Conservation (phyloP, 2,113 vertebrate species). For the Ondatra zibethicus region DNA sequence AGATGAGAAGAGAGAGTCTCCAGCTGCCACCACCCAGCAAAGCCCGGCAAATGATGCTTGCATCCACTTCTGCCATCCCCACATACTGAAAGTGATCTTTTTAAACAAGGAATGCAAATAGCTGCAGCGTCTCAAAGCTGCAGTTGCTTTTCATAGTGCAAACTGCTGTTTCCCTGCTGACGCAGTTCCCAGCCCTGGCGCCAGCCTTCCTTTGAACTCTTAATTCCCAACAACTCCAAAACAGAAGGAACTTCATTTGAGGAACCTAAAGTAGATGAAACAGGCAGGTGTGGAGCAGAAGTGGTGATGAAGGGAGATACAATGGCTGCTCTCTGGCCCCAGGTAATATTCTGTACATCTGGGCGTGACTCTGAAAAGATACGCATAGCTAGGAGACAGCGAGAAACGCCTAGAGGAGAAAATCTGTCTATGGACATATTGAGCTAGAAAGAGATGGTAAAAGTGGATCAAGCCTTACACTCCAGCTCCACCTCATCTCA, state of each 20-base stretch:
- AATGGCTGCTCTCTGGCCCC: neutral
- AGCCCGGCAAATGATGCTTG: constrained; percentile 64
- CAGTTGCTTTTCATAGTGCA: constrained; percentile 46
- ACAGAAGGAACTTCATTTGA: constrained; percentile 61
- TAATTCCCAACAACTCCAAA: constrained; percentile 17
- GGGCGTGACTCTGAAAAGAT: constrained; percentile 39
- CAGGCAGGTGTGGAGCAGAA: constrained; percentile 48
- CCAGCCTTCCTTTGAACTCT: constrained; percentile 31
- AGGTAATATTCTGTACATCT: constrained; percentile 18
- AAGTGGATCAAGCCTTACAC: neutral
- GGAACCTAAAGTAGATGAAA: constrained; percentile 52
- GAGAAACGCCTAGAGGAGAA: neutral
- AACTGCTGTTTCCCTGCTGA: constrained; percentile 8
- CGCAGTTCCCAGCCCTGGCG: neutral
- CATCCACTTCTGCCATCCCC: constrained; percentile 26
- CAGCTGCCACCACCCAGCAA: constrained; percentile 72
- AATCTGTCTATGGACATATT: neutral
- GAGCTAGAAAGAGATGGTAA: neutral
- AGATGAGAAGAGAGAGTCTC: constrained; percentile 60
- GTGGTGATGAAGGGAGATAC: constrained; percentile 13
- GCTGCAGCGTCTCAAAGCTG: constrained; percentile 41
- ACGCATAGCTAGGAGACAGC: neutral
- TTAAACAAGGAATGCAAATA: constrained; percentile 62
- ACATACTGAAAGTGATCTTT: constrained; percentile 61
- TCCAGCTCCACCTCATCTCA: neutral